phyloP scores from a whole-genome alignment of 37 sponge, comb jelly and placozoan genomes.

The Tethya wilhelma region DNA sequence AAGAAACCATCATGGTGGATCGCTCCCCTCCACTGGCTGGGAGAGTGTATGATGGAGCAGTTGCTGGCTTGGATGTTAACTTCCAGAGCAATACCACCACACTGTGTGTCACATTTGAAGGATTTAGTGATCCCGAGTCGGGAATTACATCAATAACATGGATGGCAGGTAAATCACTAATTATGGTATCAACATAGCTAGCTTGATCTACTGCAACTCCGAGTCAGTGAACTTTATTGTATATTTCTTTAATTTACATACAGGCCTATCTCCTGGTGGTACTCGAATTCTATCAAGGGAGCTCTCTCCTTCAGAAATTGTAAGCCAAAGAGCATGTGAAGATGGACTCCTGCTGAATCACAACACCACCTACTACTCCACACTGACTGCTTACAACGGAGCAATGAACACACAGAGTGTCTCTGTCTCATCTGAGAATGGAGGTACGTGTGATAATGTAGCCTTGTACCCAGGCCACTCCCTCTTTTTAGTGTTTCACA shows the following conservation, averaged over 20 bases:
- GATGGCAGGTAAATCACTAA: slow-evolving; percentile 36
- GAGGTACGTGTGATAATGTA: slow-evolving; percentile 59
- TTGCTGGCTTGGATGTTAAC: slow-evolving; percentile 28
- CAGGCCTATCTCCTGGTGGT: neutral
- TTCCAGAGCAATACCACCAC: slow-evolving; percentile 30
- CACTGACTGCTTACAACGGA: slow-evolving; percentile 64
- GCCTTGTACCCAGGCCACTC: no score
- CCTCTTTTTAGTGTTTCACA: no score
- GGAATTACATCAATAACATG: slow-evolving; percentile 63
- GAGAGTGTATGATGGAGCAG: slow-evolving; percentile 40
- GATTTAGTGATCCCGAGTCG: slow-evolving; percentile 72
- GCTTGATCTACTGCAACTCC: neutral
- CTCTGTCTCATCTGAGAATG: slow-evolving; percentile 55
- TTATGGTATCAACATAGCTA: neutral
- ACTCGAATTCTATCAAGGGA: neutral
- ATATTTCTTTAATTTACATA: no score
- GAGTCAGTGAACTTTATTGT: neutral
- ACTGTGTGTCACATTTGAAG: slow-evolving; percentile 69
- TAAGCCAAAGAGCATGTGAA: slow-evolving; percentile 24
- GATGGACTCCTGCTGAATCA: slow-evolving; percentile 33
- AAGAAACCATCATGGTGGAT: slow-evolving; percentile 56
- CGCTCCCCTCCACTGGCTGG: slow-evolving; percentile 74
- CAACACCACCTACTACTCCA: slow-evolving; percentile 77
- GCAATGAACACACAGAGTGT: slow-evolving; percentile 31
- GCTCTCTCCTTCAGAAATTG: slow-evolving; percentile 32